Conservation (phyloP, 1,140 invertebrate species). For the Eupristina koningsbergeri region DNA sequence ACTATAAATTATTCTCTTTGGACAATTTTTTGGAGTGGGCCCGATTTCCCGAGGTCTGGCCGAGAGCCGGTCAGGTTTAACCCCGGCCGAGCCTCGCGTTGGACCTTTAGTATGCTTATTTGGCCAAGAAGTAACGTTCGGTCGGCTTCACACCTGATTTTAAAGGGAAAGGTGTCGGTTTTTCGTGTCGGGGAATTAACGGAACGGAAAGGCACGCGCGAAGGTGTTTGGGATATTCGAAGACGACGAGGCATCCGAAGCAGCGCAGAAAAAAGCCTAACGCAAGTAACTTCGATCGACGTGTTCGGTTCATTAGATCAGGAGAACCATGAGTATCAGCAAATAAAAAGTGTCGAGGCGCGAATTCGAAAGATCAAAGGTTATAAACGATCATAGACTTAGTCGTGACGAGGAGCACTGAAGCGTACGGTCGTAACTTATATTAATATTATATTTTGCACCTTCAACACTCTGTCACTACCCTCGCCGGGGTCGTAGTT, state of each 20-base stretch:
- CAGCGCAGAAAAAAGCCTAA: background rate
- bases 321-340: background rate
- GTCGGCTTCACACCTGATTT: background rate
- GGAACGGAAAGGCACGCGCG: background rate
- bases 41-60: background rate
- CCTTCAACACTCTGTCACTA: slow-evolving; percentile 63
- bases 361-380: slow-evolving; percentile 49
- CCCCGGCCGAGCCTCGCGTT: too few relatives aligned
- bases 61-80: too few relatives aligned
- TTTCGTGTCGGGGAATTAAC: background rate
- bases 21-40: background rate
- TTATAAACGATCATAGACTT: slow-evolving; percentile 62
- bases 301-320: too few relatives aligned
- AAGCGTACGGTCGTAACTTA: slow-evolving; percentile 65
- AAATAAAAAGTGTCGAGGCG: slow-evolving; percentile 40
- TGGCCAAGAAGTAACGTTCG: background rate
- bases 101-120: too few relatives aligned
- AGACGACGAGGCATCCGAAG: background rate
- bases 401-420: slow-evolving; percentile 65
- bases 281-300: background rate
- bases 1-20: background rate
- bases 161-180: too few relatives aligned
- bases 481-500: slow-evolving; percentile 39
- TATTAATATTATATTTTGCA: slow-evolving; percentile 67
- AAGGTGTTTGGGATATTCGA: background rate